Percentiles rank a stretch among this genome's conserved stretches.
These are phyloP conservation scores for Formicarius rufipectus DNA, from an alignment of 2,113 vertebrate genomes.

Conservation along the genomic window DNA sequence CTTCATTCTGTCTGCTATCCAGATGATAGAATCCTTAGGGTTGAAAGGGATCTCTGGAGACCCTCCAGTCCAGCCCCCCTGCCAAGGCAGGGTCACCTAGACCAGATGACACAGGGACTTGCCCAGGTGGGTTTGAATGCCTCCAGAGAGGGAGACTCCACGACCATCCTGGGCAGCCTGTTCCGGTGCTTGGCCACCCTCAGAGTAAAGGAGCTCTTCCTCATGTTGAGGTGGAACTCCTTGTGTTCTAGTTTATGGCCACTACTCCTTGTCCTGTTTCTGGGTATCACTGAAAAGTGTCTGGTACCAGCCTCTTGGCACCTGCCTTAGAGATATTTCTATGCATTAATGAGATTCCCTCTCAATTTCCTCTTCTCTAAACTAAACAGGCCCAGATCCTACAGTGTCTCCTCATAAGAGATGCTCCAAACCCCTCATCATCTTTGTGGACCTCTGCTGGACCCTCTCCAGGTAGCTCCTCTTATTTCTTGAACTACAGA, in stretches of 20 bases:
- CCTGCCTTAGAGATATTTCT: not conserved
- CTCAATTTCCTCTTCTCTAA: not conserved
- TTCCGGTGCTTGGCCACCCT: not conserved
- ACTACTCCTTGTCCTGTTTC: not conserved
- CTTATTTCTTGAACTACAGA: not conserved
- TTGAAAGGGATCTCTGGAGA: not conserved
- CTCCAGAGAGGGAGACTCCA: not conserved
- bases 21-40: not conserved
- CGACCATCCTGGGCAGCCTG: not conserved
- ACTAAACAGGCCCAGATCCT: not conserved
- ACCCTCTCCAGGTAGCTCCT: not conserved
- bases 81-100: not conserved
- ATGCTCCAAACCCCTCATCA: not conserved
- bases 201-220: not conserved
- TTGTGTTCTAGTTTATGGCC: not conserved
- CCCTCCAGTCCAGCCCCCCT: not conserved
- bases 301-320: not conserved
- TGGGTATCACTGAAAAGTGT: not conserved
- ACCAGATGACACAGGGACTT: not conserved
- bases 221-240: not conserved
- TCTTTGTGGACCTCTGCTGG: not conserved
- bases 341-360: not conserved
- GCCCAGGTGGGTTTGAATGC: not conserved
- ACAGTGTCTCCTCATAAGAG: not conserved
- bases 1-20: not conserved